Base-by-base conservation (phyloP, 2,797 vertebrate species). In the Luscinia luscinia region DNA sequence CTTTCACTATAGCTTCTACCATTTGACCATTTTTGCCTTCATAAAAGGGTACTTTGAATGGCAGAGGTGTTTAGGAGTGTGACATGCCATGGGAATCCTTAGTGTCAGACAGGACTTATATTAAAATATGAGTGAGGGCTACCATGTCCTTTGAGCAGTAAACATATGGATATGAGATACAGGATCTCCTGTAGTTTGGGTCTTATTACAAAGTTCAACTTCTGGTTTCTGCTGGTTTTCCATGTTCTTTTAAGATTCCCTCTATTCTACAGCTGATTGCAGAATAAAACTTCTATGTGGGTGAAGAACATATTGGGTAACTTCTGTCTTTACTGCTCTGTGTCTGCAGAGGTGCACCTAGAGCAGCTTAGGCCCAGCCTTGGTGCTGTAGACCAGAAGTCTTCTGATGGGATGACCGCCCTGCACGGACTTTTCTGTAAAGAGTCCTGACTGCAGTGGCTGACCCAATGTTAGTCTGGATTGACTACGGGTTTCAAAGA, bases 101-200 rank as follows among this genome's bases (percentile, higher is more conserved):
- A 48, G 8, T 9, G 11, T 9, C 10, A 57, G 28, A 11, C 11
- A 66, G 7, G 11, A 15, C 11, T 81, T 49, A 8, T 54, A 38
- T 46, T 81, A 75, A 89, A 79, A 46, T 4, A 63, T 3, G 1
- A 34, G 7, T 46, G 27, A 74, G 8, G 20, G 1, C 6, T 91
- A 89, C 26, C 32, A 5, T 4, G 4, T 46, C 38, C 40, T 77
- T 67, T 15, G 48, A 11, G 3, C 9, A 34, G 12, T 14, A 70
- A 74, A 17, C 1, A 3, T 9, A n/a, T 0, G 2, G 15, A 28
- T 41, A 28, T 21, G 18, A 79, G 23, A 43, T 28, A 66, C 4
- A 62, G 40, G 20, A n/a, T n/a, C 9, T 58, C 16, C 20, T 46
- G 23, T 14, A 66, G 7, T 45, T 57, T 49, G 24, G 3, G 2